These are phyloP conservation scores for Bos javanicus DNA, from an alignment of 2,113 vertebrate species.

Conservation along the genomic window DNA sequence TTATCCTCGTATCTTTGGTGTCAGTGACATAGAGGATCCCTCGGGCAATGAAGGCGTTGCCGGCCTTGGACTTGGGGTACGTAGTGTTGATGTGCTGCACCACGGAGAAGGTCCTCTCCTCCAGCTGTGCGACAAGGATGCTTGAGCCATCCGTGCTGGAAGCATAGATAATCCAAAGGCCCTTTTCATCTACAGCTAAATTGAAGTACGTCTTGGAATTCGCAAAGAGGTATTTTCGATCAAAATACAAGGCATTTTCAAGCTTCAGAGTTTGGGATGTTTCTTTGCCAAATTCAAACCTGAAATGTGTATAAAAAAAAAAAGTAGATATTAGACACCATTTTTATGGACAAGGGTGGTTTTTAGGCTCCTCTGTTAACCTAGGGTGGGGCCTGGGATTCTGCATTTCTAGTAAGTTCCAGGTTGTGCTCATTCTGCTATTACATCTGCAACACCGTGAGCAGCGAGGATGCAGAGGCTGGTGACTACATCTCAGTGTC, in stretches of 20 bases:
- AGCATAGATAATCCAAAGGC: slow-evolving; percentile 94
- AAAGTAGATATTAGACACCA: background rate
- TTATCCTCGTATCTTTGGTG: slow-evolving; percentile 88
- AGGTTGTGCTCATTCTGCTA: background rate
- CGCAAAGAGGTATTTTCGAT: slow-evolving; percentile 90
- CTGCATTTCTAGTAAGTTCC: background rate
- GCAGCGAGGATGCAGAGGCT: background rate
- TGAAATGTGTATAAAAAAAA: slow-evolving; percentile 71
- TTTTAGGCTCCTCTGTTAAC: background rate
- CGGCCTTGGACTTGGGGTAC: slow-evolving; percentile 93
- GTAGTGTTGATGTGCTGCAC: slow-evolving; percentile 88
- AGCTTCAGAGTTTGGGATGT: slow-evolving; percentile 81
- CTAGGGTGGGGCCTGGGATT: background rate
- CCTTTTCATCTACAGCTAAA: slow-evolving; percentile 91
- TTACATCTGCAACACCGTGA: fast-evolving
- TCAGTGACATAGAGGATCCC: slow-evolving; percentile 95
- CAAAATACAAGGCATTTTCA: slow-evolving; percentile 88
- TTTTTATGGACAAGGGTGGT: background rate
- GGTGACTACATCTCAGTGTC: background rate
- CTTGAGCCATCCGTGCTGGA: slow-evolving; percentile 86
- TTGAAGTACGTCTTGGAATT: slow-evolving; percentile 98
- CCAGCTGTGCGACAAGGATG: slow-evolving; percentile 90
- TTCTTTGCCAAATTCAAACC: slow-evolving; percentile 85
- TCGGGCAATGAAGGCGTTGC: slow-evolving; percentile 92
- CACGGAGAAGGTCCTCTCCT: slow-evolving; percentile 89